phyloP scores from a whole-genome alignment of 2,113 vertebrate genomes.

The Calidris pugnax region DNA sequence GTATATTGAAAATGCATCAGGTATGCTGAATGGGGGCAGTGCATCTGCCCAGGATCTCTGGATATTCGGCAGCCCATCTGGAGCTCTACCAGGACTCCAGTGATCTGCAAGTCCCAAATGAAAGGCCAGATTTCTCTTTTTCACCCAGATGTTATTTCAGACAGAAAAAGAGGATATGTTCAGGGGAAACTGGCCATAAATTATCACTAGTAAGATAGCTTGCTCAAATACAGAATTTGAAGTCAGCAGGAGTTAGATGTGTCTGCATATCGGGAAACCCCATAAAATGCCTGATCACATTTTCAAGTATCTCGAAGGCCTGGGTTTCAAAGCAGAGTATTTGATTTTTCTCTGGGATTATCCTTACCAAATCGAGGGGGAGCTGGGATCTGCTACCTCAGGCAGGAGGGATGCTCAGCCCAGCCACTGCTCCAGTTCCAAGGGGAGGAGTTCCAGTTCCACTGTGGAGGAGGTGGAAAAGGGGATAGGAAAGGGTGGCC shows the following conservation, averaged over 20 bases:
- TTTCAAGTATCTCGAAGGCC: slow-evolving; percentile 6
- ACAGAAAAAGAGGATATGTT: background rate
- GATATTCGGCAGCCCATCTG: background rate
- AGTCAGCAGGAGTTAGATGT: background rate
- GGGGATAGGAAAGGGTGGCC: background rate
- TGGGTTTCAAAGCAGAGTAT: background rate
- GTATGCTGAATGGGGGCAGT: background rate
- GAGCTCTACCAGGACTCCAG: background rate
- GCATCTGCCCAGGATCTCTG: background rate
- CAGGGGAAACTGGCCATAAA: background rate
- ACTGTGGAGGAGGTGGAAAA: background rate
- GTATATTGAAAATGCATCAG: background rate
- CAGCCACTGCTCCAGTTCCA: background rate
- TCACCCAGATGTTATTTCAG: slow-evolving; percentile 3
- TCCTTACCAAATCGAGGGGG: background rate
- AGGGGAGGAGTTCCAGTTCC: no score
- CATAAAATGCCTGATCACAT: background rate
- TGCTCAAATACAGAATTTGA: slow-evolving; percentile 26
- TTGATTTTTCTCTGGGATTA: background rate
- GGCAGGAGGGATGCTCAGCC: background rate
- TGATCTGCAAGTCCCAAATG: background rate
- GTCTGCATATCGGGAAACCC: background rate
- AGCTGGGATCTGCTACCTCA: background rate
- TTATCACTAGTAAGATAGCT: background rate
- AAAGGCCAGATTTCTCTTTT: slow-evolving; percentile 20